phyloP scores from a whole-genome alignment of 1,140 invertebrate species.

The Lepidurus couesii region DNA sequence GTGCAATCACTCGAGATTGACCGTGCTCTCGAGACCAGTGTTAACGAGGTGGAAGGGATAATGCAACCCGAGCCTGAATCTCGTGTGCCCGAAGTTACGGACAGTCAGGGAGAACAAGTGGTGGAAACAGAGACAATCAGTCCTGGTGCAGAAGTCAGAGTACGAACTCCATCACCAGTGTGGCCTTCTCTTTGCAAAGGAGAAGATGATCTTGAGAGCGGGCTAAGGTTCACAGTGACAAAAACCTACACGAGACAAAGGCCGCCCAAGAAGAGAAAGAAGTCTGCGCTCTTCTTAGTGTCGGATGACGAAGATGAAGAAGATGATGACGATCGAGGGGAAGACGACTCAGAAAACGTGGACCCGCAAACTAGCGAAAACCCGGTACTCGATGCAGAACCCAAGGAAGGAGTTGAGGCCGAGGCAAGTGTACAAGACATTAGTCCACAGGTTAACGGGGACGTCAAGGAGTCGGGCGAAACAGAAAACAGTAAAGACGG shows the following conservation, averaged over 20 bases:
- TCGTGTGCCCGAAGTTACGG: neutral
- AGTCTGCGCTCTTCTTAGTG: neutral
- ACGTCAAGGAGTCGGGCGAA: neutral
- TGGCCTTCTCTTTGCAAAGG: neutral
- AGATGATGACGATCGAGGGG: conserved; percentile 26
- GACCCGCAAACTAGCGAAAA: neutral
- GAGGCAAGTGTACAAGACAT: neutral
- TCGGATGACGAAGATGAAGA: conserved; percentile 26
- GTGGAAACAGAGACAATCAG: conserved; percentile 19
- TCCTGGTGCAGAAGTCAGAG: neutral
- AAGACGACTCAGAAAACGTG: neutral
- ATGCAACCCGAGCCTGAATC: neutral
- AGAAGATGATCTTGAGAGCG: neutral
- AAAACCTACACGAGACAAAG: neutral
- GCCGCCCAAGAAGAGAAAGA: conserved; percentile 16
- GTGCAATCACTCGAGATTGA: neutral
- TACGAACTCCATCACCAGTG: neutral
- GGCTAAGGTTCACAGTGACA: neutral
- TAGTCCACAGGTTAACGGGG: neutral
- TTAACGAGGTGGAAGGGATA: neutral
- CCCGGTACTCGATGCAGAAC: no score
- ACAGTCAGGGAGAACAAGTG: neutral
- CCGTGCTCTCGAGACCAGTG: neutral
- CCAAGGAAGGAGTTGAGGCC: no score
- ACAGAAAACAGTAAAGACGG: neutral